Evolutionary conservation across 2,113 vertebrate species (phyloP).

Genomic region (Nestor notabilis): DNA sequence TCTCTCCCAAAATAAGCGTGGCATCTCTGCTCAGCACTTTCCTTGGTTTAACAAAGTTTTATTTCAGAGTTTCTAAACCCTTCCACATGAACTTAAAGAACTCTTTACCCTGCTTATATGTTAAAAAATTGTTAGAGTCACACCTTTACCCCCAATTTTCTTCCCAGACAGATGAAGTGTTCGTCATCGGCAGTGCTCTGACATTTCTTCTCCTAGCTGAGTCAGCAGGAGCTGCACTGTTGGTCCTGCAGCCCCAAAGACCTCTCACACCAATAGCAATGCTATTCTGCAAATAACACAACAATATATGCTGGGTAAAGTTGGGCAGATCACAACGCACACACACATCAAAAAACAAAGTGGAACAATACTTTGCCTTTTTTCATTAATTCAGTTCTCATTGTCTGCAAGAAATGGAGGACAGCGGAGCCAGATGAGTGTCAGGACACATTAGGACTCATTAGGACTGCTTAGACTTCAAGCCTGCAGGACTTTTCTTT

Average conservation of each 20-base stretch:
- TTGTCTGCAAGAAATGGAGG: neutral
- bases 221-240: neutral
- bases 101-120: accelerated
- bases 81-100: accelerated
- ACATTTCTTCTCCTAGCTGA: neutral
- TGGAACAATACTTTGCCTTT: neutral
- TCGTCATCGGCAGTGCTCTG: accelerated
- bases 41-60: accelerated
- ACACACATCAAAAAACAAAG: accelerated
- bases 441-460: neutral
- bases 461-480: neutral
- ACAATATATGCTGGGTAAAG: accelerated
- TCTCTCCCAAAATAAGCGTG: too few relatives aligned
- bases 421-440: neutral
- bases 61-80: neutral
- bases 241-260: neutral
- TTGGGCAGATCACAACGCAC: neutral
- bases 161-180: accelerated
- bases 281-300: neutral
- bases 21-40: neutral
- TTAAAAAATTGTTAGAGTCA: accelerated
- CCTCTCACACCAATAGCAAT: accelerated
- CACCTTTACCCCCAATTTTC: accelerated
- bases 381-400: neutral
- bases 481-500: neutral